Base-by-base conservation (phyloP, 2,113 vertebrate species). In the Prochilodus magdalenae region DNA sequence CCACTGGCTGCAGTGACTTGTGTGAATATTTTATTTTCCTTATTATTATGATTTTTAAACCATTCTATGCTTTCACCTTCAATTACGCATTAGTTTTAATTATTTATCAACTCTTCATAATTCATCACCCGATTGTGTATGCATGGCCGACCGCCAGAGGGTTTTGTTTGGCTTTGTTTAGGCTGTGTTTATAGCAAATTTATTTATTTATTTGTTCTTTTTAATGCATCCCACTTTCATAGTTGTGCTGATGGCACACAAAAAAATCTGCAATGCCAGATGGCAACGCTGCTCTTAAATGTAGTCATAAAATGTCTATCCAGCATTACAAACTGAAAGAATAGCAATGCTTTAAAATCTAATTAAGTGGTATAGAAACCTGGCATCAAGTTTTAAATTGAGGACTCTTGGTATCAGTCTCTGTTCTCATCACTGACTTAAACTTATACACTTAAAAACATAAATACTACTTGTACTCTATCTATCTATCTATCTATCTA, bases 71-170 rank as follows among this genome's bases (percentile, higher is more conserved):
- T 55, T 84, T 90, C 82, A 83, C 86, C 82, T 84, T 89, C 73
- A 83, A 73, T 90, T 88, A 59, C 81, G 84, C 70, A 83, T 86
- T 77, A 62, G 44, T 26, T 84, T 90, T 84, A 90, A 92, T 90
- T 86, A 92, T 92, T 92, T 82, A 92, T 87, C 83, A 81, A 79
- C 47, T n/a, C 66, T 90, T 84, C 85, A 90, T 91, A 78, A 91
- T 92, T 89, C 87, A 91, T 89, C 75, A 73, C 77, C 71, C 77
- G 53, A 85, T 92, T 89, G 84, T 90, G 87, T 90, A 88, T 91
- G 88, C 87, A 89, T 86, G 78, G 86, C 36, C 85, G 86, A 73
- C 80, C 85, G 75, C 90, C 86, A 73, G 63, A 74, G 87, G 88
- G 76, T 87, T 86, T 83, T 76, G 63, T 79, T 87, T 83, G 73